These are phyloP conservation scores for Laspeyria flexula DNA, from an alignment of 2,888 invertebrate genomes.

Conservation along the genomic window DNA sequence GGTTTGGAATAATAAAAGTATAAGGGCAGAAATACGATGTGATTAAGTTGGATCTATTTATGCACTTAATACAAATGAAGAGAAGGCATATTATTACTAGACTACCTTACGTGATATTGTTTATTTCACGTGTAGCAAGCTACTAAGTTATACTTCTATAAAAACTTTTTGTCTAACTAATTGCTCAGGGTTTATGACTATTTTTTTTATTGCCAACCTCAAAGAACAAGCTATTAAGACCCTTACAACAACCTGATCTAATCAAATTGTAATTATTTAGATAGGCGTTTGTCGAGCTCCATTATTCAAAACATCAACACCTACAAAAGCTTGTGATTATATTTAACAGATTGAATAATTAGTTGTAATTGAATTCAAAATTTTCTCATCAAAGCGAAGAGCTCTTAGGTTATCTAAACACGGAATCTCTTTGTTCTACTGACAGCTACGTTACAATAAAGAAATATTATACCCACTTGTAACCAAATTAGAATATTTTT, in stretches of 20 bases:
- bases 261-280: slow-evolving; percentile 3
- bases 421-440: slow-evolving; percentile 39
- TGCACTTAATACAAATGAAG: background rate
- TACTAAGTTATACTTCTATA: too few species aligned
- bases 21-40: slow-evolving; percentile 10
- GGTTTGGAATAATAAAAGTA: slow-evolving; percentile 30
- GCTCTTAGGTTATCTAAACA: slow-evolving; percentile 31
- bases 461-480: slow-evolving; percentile 41
- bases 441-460: slow-evolving; percentile 38
- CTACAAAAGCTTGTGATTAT: slow-evolving; percentile 27
- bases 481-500: slow-evolving; percentile 45
- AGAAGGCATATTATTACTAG: too few species aligned
- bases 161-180: background rate
- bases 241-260: background rate
- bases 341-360: slow-evolving; percentile 11
- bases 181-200: background rate
- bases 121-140: too few species aligned
- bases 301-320: slow-evolving; percentile 23
- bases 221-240: slow-evolving; percentile 4
- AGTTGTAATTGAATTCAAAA: slow-evolving; percentile 20
- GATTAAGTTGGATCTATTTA: slow-evolving; percentile 9
- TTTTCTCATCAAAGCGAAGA: slow-evolving; percentile 17
- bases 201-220: background rate
- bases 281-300: background rate
- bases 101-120: too few species aligned